Conservation (phyloP, 2,113 vertebrate species). For the Istiophorus platypterus region DNA sequence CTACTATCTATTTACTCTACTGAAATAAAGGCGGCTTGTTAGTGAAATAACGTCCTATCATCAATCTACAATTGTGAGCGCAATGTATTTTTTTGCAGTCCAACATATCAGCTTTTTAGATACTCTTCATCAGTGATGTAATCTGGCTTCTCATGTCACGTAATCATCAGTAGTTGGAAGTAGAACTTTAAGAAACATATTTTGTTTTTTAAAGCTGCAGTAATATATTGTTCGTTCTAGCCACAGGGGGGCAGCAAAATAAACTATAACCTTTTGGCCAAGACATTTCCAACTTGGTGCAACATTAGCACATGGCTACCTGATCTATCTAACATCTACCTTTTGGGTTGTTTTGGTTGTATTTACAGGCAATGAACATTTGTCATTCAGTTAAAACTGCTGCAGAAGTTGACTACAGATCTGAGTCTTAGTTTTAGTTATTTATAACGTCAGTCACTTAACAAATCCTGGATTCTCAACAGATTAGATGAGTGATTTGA, state of each 20-base stretch:
- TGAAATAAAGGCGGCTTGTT: background rate
- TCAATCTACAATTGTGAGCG: background rate
- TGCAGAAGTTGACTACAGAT: background rate
- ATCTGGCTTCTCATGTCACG: no score
- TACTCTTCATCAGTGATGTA: no score
- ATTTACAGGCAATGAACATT: background rate
- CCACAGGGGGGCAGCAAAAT: background rate
- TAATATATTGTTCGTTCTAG: background rate
- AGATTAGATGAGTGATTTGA: slow-evolving; percentile 1
- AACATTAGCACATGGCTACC: background rate
- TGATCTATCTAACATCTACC: no score
- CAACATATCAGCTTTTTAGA: no score
- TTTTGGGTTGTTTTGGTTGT: background rate
- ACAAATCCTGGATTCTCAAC: background rate
- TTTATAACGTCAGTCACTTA: background rate
- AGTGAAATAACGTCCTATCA: background rate
- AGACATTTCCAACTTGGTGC: no score
- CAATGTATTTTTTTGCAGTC: no score
- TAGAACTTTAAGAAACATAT: no score
- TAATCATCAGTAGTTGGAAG: no score
- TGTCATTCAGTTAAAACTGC: background rate
- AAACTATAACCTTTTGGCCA: no score
- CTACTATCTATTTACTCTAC: no score
- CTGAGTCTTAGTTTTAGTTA: background rate
- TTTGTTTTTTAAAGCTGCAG: no score